These are phyloP conservation scores for Heliconius hewitsoni DNA, from an alignment of 1,140 invertebrate genomes.

Conservation along the genomic window DNA sequence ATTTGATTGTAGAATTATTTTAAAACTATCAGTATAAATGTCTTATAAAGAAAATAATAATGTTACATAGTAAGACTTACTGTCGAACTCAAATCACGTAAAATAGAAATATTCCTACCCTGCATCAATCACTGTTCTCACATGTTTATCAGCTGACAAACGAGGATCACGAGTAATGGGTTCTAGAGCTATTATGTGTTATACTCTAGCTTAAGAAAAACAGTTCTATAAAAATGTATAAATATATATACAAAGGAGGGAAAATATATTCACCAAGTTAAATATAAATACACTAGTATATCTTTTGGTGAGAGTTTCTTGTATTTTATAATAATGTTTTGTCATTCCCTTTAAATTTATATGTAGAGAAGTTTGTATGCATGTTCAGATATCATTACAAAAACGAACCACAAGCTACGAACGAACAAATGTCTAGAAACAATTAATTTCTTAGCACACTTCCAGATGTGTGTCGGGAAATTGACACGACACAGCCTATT, in stretches of 20 bases:
- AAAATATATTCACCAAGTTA: neutral
- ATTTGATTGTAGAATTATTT: neutral
- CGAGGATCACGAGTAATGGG: conserved; percentile 26
- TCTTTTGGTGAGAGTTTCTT: no score
- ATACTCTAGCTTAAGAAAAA: neutral
- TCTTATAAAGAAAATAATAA: neutral
- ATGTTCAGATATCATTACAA: no score
- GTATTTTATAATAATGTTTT: neutral
- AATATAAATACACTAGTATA: neutral
- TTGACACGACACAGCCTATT: conserved; percentile 44
- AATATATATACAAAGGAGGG: neutral
- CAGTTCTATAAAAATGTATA: neutral
- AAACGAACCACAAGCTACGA: neutral
- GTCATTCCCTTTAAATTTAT: neutral
- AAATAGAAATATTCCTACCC: conserved; percentile 21
- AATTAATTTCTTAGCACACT: neutral
- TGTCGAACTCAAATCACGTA: conserved; percentile 6
- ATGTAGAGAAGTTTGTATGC: no score
- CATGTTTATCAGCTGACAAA: conserved; percentile 54
- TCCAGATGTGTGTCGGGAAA: conserved; percentile 30
- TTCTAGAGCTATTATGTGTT: neutral
- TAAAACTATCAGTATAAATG: no score
- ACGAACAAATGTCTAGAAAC: neutral
- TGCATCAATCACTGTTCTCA: conserved; percentile 70
- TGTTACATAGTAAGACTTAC: neutral